Percentiles rank a stretch among this genome's conserved stretches.
phyloP scores from a whole-genome alignment of 1,140 invertebrate species.

The Frieseomelitta varia region DNA sequence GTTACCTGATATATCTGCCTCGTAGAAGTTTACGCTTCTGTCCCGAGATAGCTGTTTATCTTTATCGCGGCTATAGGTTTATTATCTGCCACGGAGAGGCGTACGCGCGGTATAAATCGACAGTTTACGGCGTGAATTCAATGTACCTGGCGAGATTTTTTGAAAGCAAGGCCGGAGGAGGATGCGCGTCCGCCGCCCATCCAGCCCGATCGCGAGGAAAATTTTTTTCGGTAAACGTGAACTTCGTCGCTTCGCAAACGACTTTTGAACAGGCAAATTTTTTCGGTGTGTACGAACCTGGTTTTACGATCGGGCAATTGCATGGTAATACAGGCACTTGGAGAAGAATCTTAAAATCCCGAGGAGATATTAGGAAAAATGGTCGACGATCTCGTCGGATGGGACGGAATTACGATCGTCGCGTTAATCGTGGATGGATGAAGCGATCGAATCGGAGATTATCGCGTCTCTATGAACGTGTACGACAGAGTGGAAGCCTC shows the following conservation, averaged over 20 bases:
- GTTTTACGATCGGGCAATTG: too few relatives aligned
- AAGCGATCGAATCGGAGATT: slow-evolving; percentile 44
- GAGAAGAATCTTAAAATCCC: not conserved
- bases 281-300: not conserved
- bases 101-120: not conserved
- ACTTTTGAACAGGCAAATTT: not conserved
- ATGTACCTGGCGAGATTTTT: not conserved
- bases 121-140: too few relatives aligned
- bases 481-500: slow-evolving; percentile 20
- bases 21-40: slow-evolving; percentile 49
- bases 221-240: too few relatives aligned
- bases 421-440: slow-evolving; percentile 4
- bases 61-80: slow-evolving; percentile 40
- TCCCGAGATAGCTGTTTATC: slow-evolving; percentile 35
- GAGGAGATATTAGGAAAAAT: not conserved
- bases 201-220: not conserved
- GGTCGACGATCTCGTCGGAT: not conserved
- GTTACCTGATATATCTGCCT: slow-evolving; percentile 45
- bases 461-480: slow-evolving; percentile 41
- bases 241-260: not conserved
- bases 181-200: not conserved
- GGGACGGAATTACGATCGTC: not conserved
- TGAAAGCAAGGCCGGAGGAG: not conserved
- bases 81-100: slow-evolving; percentile 23
- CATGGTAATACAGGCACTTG: not conserved